Percentiles rank a stretch among this genome's conserved stretches.
Conservation (phyloP, 2,888 invertebrate species). For the Cerastoderma edule region DNA sequence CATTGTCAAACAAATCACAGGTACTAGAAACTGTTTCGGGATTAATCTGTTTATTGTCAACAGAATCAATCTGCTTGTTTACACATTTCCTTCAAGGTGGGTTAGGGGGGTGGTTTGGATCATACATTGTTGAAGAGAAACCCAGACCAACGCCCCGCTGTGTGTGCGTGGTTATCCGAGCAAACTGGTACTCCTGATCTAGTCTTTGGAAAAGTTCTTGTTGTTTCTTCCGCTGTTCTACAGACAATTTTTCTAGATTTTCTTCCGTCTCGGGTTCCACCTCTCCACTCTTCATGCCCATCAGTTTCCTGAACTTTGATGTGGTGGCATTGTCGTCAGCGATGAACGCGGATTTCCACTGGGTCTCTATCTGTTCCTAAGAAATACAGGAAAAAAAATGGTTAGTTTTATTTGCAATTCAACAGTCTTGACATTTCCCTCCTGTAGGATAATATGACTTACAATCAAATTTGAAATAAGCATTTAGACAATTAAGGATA, state of each 20-base stretch:
- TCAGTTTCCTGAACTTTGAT: conserved; percentile 97
- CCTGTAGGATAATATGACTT: no score
- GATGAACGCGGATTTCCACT: conserved; percentile 78
- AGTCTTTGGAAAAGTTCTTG: conserved; percentile 94
- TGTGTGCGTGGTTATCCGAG: conserved; percentile 97
- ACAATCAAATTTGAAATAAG: no score
- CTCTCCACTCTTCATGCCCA: conserved; percentile 93
- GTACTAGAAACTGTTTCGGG: no score
- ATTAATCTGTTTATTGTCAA: no score
- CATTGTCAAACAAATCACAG: no score
- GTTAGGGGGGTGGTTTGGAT: conserved; percentile 53
- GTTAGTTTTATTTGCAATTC: no score
- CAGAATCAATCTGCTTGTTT: no score
- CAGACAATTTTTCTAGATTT: conserved; percentile 56
- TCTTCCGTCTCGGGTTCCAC: conserved; percentile 68
- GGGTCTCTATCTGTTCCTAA: conserved; percentile 70
- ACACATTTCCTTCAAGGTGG: conserved; percentile 40
- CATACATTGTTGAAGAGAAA: conserved; percentile 76
- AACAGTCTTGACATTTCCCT: no score
- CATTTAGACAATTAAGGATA: no score
- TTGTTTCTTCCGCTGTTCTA: conserved; percentile 81
- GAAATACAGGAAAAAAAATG: no score
- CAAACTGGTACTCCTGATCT: conserved; percentile 98
- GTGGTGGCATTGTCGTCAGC: conserved; percentile 94
- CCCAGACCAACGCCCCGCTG: conserved; percentile 89